Evolutionary conservation across 2,797 vertebrate genomes (phyloP), one percentile per base, ranked within the genome.

Genomic region (Scolopax bukidnonensis): DNA sequence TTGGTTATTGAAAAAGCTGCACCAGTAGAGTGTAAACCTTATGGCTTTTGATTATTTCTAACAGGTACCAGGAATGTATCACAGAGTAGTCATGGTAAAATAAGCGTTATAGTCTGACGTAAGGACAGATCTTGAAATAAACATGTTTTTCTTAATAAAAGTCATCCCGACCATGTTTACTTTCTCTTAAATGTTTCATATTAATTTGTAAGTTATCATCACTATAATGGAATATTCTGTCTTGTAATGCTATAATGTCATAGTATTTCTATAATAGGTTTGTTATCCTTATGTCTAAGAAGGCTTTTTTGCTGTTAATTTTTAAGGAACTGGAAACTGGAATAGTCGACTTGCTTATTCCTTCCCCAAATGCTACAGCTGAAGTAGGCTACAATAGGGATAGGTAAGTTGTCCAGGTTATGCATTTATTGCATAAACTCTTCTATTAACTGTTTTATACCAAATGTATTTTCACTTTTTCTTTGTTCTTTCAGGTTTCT

Each of bases 301-400:
- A 57, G 43, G 19, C 51, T 32, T 50, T 43, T 85, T 80, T 70
- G 10, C 91, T 80, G 24, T 84, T 96, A 87, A 51, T 96, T 89
- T 80, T 91, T 57, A 65, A 98, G 98, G 98, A 98, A 86, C 98
- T 98, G 91, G 98, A 98, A 97, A 98, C 98, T 56, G 98, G 98
- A 85, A 95, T 98, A 54, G 98, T 98, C 54, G 98, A 98, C 74
- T 97, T 98, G 84, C 98, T 98, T 79, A 98, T 98, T 96, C 98
- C 98, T 78, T 98, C 98, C 87, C 98, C 98, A 90, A 98, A 98
- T 82, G 98, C 98, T 69, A 98, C 98, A 3, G 98, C 98, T 88
- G 98, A 98, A 98, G 98, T 98, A 32, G 98, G 98, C 92, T 98
- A 98, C 93, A 98, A 98, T 21, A 98, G 98, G 81, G 98, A 98